These are phyloP conservation scores for Varanus komodoensis DNA, from an alignment of 2,113 vertebrate genomes.

Conservation along the genomic window DNA sequence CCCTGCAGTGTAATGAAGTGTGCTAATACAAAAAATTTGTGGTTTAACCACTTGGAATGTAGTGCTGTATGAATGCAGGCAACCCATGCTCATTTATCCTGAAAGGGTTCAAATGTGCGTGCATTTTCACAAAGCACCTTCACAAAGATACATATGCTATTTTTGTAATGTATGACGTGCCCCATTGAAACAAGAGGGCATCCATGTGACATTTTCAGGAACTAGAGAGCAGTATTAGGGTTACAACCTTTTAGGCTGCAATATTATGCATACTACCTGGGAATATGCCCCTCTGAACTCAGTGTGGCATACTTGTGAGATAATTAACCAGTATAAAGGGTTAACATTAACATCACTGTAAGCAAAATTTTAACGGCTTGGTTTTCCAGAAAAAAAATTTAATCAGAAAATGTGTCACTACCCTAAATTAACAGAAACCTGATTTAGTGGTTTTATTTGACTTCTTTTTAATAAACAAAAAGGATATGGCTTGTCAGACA, in stretches of 20 bases:
- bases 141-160: no score
- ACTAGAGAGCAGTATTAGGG: background rate
- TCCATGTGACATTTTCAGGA: background rate
- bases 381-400: background rate
- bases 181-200: no score
- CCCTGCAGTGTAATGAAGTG: background rate
- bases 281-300: no score
- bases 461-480: background rate
- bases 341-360: background rate
- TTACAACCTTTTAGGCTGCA: background rate
- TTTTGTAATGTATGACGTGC: no score
- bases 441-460: background rate
- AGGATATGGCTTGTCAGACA: background rate
- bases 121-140: background rate
- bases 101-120: background rate
- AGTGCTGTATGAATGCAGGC: rapidly evolving
- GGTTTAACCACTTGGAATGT: background rate
- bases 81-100: background rate
- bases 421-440: background rate
- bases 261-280: no score
- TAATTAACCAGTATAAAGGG: background rate
- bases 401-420: background rate
- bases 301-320: background rate
- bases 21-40: background rate
- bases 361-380: background rate